Base-by-base conservation (phyloP, 1,140 invertebrate species). In the Trichonephila clavata region DNA sequence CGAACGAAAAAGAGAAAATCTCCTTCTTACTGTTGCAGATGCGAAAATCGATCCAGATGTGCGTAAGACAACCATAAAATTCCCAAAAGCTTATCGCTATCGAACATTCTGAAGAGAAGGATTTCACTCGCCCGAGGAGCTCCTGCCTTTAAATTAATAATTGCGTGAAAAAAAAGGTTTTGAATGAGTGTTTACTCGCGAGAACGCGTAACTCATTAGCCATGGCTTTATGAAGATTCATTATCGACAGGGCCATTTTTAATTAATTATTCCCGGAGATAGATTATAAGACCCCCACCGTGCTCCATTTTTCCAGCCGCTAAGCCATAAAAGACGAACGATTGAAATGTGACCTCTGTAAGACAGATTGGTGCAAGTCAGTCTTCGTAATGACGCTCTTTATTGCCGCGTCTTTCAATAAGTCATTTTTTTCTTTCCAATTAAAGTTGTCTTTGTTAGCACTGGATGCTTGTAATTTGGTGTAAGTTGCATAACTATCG, bases 141-240 rank as follows among this genome's bases (percentile, higher is more conserved):
- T 43, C 59, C 39, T 2, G 61, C 61, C 63, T 88, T 88, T 60
- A 80, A 90, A 90, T 90, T 90, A 90, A 90, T 90, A 90, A 77
- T 80, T 77, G 68, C 43, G 50, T n/a, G 50, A 80, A 60, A 90
- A 90, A 90, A 60, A 61, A 21, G 86, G 39, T 88, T 88, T 88
- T 88, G 86, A 88, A 88, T 88, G 63, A 61, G 14, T 59, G 87
- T 90, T 90, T 90, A 90, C 68, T 80, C 87, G 87, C 21, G n/a
- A 90, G 87, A 90, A 60, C 68, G 68, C 24, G 87, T 90, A 90
- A 77, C 87, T 90, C 87, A 90, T 90, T 90, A 90, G 87, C 87
- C 87, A 50, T 90, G 87, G 87, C 65, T 90, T 90, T 90, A 90
- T 90, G 87, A 90, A 90, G 87, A 90, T 90, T 90, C 87, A 90